These are phyloP conservation scores for Lagopus muta DNA, from an alignment of 2,113 vertebrate genomes.

Conservation along the genomic window DNA sequence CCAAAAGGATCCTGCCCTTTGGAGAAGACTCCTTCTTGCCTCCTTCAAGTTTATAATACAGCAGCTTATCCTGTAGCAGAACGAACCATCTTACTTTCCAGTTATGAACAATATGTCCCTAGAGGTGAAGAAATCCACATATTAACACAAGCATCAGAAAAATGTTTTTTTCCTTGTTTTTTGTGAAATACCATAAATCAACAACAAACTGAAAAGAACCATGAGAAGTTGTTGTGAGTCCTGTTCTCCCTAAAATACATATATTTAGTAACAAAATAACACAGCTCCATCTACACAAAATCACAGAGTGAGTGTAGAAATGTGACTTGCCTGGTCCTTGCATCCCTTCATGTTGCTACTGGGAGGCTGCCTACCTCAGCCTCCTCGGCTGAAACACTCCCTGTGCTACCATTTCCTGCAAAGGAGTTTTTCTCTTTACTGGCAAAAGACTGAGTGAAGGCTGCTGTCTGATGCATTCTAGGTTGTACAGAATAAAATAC, in stretches of 20 bases:
- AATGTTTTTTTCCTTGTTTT: rapidly evolving
- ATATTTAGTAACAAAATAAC: neutral
- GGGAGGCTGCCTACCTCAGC: neutral
- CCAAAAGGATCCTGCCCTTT: conserved; percentile 86
- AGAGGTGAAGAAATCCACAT: conserved; percentile 3
- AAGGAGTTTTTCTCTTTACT: neutral
- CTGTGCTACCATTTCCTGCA: neutral
- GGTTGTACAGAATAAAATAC: neutral
- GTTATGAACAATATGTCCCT: conserved; percentile 96
- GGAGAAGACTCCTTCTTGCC: conserved; percentile 85
- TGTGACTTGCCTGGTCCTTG: neutral
- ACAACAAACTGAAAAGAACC: neutral
- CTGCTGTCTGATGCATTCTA: neutral
- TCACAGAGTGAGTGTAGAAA: neutral
- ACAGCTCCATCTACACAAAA: neutral
- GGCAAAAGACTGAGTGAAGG: neutral
- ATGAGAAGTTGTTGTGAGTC: rapidly evolving
- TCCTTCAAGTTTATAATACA: conserved; percentile 91
- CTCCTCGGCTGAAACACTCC: neutral
- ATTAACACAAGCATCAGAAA: neutral
- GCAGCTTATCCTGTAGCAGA: conserved; percentile 87
- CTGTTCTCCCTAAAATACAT: neutral
- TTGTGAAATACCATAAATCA: neutral
- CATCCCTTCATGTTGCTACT: neutral
- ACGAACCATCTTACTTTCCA: conserved; percentile 97